These are phyloP conservation scores for Penelope pileata DNA, from an alignment of 2,113 vertebrate genomes.

Conservation along the genomic window DNA sequence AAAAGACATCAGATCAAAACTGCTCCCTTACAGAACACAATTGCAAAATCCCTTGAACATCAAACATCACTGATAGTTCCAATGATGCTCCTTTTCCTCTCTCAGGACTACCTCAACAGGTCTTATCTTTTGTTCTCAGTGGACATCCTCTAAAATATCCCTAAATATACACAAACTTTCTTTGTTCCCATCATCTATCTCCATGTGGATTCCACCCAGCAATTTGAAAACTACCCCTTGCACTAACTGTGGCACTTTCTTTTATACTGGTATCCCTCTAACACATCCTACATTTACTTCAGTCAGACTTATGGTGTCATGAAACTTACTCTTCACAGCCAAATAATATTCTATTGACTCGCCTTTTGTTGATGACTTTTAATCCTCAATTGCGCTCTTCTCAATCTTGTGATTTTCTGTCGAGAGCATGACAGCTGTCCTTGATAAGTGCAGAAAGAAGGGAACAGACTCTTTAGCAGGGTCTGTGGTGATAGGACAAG, in stretches of 20 bases:
- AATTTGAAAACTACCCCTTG: neutral
- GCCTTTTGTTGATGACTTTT: neutral
- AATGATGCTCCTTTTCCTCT: neutral
- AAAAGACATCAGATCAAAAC: neutral
- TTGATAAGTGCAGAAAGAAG: too few species aligned
- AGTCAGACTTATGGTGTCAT: neutral
- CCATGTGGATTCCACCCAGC: neutral
- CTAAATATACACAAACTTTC: neutral
- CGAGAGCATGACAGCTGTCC: neutral
- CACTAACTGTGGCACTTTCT: neutral
- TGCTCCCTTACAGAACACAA: neutral
- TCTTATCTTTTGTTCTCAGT: neutral
- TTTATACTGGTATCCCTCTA: neutral
- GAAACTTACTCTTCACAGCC: neutral
- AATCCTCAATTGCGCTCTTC: neutral
- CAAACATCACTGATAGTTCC: neutral
- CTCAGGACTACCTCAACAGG: neutral
- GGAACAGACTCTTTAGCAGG: too few species aligned
- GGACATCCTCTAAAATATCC: neutral
- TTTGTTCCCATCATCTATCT: neutral
- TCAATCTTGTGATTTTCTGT: neutral
- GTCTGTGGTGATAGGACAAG: too few species aligned
- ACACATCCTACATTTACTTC: neutral
- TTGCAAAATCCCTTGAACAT: neutral
- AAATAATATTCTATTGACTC: neutral